Evolutionary conservation across 2,113 vertebrate genomes (phyloP).

Genomic region (Prietella phreatophila): DNA sequence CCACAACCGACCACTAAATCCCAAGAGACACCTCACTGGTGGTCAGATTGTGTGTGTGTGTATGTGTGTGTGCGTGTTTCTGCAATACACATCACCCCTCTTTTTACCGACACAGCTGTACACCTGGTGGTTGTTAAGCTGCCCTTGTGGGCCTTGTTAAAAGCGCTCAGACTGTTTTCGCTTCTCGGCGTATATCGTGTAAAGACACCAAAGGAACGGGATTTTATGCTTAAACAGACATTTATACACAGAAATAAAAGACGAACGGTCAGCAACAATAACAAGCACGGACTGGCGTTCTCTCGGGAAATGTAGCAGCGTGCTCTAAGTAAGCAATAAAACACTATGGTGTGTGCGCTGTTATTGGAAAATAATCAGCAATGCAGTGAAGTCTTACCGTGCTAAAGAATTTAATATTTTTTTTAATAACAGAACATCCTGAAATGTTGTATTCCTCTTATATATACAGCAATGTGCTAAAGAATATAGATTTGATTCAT

Average conservation of each 20-base stretch:
- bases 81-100: slow-evolving; percentile 58
- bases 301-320: neutral
- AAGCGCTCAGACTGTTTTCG: slow-evolving; percentile 54
- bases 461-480: neutral
- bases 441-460: neutral
- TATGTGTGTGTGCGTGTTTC: neutral
- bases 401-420: neutral
- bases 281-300: neutral
- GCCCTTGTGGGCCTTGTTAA: slow-evolving; percentile 69
- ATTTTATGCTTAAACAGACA: slow-evolving; percentile 28
- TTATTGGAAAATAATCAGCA: neutral
- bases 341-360: neutral
- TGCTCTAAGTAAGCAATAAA: neutral
- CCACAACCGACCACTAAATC: slow-evolving; percentile 68
- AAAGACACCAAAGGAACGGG: slow-evolving; percentile 9
- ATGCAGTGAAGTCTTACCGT: neutral
- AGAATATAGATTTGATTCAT: neutral
- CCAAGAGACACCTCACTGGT: slow-evolving; percentile 70
- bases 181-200: slow-evolving; percentile 46
- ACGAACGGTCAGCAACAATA: neutral
- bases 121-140: slow-evolving; percentile 71
- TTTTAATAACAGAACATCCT: neutral
- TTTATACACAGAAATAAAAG: slow-evolving; percentile 28
- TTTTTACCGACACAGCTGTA: slow-evolving; percentile 62
- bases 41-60: slow-evolving; percentile 61